Base-by-base conservation (phyloP, 37 sponge, comb jelly and placozoan species). In the Beroe forskalii region DNA sequence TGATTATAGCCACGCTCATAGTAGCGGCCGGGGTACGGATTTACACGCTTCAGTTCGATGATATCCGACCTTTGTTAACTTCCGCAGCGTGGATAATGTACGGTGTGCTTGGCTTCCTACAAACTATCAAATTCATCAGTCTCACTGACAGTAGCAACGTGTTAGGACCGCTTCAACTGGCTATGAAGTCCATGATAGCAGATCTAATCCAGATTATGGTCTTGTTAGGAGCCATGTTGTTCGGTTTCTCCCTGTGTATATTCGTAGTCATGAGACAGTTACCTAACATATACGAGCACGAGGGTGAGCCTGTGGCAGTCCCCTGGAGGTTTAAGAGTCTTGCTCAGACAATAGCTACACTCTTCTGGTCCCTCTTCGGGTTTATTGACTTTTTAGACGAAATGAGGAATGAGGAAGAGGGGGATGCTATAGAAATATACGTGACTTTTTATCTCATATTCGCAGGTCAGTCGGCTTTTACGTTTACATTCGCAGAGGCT, bases 181-280 rank as follows among this genome's bases (percentile, higher is more conserved):
- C 86, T 6, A 80, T 80, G 86, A 80, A 80, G 55, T 80, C 86
- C 28, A 80, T 80, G 86, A 80, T 80, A 27, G 86, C 24, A 24
- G 86, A 80, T 30, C 86, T 80, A 3, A 44, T 41, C 9, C 86
- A 80, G 27, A 80, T 80, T 6, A 44, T 80, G 86, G 37, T 80
- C n/a, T 48, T 80, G 27, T 24, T 80, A 23, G 12, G 37, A 23
- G 40, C 28, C 3, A 44, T 80, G 20, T 41, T 80, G 24, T 20
- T 80, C 48, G 44, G 28, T 22, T 80, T 80, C 55, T 80, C 86
- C 0, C 24, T 80, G 30, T 38, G 40, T 40, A 80, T 80, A 9
- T 33, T 44, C 40, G 86, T 80, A 4, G 22, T 44, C 24, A 80
- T 80, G 86, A 80, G 40, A 41, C 86, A 80, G 35, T 32, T 69